Percentiles rank a stretch among this genome's conserved stretches.
phyloP scores from a whole-genome alignment of 2,113 vertebrate species.

The Poeciliopsis occidentalis region DNA sequence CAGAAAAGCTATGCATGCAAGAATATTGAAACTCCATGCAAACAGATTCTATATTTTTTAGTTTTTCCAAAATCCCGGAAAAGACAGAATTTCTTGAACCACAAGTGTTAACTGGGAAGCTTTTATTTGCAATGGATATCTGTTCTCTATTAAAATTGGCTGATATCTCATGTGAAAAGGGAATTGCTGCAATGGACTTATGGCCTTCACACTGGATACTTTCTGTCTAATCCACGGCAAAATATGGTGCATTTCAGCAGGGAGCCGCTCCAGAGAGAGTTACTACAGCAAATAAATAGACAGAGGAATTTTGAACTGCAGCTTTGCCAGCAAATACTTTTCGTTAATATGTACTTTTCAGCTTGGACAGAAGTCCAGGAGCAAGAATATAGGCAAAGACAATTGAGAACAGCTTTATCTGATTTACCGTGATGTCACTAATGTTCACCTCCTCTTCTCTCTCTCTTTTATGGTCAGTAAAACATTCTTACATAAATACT shows the following conservation, averaged over 20 bases:
- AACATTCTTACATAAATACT: slow-evolving; percentile 12
- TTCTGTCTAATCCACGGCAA: not conserved
- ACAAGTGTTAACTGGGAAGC: not conserved
- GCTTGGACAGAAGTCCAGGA: not conserved
- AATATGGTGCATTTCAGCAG: not conserved
- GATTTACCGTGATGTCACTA: slow-evolving; percentile 42
- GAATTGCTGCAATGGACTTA: not conserved
- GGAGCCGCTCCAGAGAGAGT: not conserved
- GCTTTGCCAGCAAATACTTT: not conserved
- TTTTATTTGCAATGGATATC: not conserved
- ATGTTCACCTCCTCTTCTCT: slow-evolving; percentile 10
- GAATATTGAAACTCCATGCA: no score
- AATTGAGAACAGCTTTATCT: slow-evolving; percentile 33
- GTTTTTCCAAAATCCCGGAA: no score
- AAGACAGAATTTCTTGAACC: not conserved
- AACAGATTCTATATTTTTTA: no score
- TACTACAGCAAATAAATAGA: not conserved
- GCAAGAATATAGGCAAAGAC: slow-evolving; percentile 4
- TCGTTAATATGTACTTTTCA: not conserved
- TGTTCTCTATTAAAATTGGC: not conserved
- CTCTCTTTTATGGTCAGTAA: slow-evolving; percentile 15
- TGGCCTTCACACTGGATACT: not conserved
- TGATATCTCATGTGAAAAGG: not conserved
- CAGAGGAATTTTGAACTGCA: not conserved
- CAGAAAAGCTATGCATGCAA: no score